Base-by-base conservation (phyloP, 2,888 invertebrate species). In the Camponotus fellah region DNA sequence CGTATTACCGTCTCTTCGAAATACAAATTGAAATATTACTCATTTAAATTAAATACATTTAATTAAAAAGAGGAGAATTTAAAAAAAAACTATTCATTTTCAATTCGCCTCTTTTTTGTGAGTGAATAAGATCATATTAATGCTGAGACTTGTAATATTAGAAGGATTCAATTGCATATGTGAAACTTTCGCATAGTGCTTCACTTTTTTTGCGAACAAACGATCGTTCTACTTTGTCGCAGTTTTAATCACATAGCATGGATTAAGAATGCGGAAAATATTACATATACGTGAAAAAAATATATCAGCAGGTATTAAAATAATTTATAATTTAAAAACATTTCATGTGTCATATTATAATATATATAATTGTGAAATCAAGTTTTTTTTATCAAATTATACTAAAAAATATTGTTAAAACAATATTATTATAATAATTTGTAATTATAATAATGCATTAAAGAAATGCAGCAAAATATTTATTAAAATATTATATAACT, bases 71-170 rank as follows among this genome's bases (percentile, higher is more conserved):
- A 8, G 37, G 8, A 58, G 37, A 4, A 53, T 2, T 53, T 3
- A 4, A 9, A 17, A 60, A 40, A 1, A 64, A 40, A 40, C 17
- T 17, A 2, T 6, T 71, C 37, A 53, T 34, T n/a, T 6, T 12
- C 8, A 72, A 26, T 58, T 60, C 1, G 17, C 21, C 14, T 37
- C 8, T 43, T 26, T 46, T 2, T 40, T 60, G n/a, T 37, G 0
- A 32, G 4, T 21, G 32, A 75, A 56, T n/a, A 12, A 68, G 49
- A 76, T 77, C 71, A 14, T 32, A 56, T 40, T n/a, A 43, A 5
- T n/a, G 76, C 56, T 49, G 69, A 71, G 21, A 58, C 14, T 43
- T 14, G 56, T 72, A 77, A 72, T 21, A 53, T 76, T 56, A 72
- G 56, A 12, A 72, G 40, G 53, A 76, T n/a, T 66, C 68, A 75